Conservation (phyloP, 1,140 invertebrate genomes). For the Calosoma granatense region DNA sequence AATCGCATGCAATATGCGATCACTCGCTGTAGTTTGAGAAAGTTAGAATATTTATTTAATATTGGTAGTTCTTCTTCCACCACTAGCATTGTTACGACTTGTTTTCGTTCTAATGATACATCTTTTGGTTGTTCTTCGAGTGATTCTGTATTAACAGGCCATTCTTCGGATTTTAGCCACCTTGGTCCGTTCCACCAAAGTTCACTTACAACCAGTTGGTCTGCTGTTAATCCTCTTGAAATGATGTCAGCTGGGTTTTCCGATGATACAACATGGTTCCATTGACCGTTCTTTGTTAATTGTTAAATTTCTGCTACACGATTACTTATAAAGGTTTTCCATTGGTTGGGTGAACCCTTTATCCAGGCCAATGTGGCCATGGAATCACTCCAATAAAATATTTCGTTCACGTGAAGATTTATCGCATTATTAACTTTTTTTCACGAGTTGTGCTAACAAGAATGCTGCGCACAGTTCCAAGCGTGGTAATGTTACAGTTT, state of each 20-base stretch:
- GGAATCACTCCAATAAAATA: conserved; percentile 21
- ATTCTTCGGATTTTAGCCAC: conserved; percentile 12
- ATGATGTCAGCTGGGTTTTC: conserved; percentile 25
- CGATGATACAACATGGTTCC: conserved; percentile 20
- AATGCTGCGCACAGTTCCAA: conserved; percentile 29
- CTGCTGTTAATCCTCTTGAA: conserved; percentile 16
- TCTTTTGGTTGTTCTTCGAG: no score
- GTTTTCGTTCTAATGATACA: no score
- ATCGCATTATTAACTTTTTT: conserved; percentile 11
- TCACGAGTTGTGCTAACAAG: conserved; percentile 22
- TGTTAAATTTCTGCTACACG: conserved; percentile 28
- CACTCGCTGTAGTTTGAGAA: no score
- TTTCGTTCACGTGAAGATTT: not conserved
- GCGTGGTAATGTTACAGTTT: conserved; percentile 23
- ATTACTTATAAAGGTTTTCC: conserved; percentile 34
- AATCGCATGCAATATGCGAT: no score
- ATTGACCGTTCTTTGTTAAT: conserved; percentile 13
- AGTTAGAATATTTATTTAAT: no score
- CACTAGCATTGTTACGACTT: no score
- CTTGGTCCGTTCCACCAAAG: conserved; percentile 17
- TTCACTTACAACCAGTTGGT: not conserved
- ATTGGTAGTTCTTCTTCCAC: no score
- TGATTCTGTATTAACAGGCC: no score
- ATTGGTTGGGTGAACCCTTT: conserved; percentile 15
- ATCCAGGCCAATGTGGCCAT: conserved; percentile 24